A percentile compares a stretch with the other conserved stretches of the same genome.
These are phyloP conservation scores for Aphaenogaster floridana DNA, from an alignment of 1,140 invertebrate genomes.

Conservation along the genomic window DNA sequence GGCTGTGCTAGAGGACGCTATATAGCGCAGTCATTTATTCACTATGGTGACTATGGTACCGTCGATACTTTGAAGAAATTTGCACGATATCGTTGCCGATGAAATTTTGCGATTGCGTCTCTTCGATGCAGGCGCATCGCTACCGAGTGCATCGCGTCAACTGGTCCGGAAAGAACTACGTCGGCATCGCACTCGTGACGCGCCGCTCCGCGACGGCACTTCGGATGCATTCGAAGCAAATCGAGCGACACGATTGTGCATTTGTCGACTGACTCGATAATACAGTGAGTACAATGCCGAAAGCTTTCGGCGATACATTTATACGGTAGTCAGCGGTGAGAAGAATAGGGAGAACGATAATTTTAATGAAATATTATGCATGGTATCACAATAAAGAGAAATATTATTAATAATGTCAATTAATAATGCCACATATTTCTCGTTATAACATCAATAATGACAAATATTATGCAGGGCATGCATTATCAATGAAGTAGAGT, in stretches of 20 bases:
- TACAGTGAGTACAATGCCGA: background rate
- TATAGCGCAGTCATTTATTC: slow-evolving; percentile 13
- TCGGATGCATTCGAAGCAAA: slow-evolving; percentile 1
- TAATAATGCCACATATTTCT: too few relatives aligned
- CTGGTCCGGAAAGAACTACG: slow-evolving; percentile 10
- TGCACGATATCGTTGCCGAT: background rate
- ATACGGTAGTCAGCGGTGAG: background rate
- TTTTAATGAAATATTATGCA: background rate
- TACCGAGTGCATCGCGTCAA: background rate
- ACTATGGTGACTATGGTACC: background rate
- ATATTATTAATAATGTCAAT: too few relatives aligned
- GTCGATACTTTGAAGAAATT: slow-evolving; percentile 16
- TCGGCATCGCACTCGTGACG: background rate
- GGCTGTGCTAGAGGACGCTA: background rate
- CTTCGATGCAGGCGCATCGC: background rate
- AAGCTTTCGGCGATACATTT: background rate
- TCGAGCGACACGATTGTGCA: slow-evolving; percentile 39
- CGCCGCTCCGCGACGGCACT: background rate
- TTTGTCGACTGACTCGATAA: slow-evolving; percentile 41
- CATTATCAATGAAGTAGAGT: background rate
- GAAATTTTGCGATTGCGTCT: background rate
- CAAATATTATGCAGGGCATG: background rate
- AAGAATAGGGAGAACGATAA: too few relatives aligned
- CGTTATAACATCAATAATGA: too few relatives aligned
- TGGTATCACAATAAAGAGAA: too few relatives aligned